A percentile compares a stretch with the other conserved stretches of the same genome.
These are phyloP conservation scores for Neodiprion fabricii DNA, from an alignment of 1,140 invertebrate genomes.

Conservation along the genomic window DNA sequence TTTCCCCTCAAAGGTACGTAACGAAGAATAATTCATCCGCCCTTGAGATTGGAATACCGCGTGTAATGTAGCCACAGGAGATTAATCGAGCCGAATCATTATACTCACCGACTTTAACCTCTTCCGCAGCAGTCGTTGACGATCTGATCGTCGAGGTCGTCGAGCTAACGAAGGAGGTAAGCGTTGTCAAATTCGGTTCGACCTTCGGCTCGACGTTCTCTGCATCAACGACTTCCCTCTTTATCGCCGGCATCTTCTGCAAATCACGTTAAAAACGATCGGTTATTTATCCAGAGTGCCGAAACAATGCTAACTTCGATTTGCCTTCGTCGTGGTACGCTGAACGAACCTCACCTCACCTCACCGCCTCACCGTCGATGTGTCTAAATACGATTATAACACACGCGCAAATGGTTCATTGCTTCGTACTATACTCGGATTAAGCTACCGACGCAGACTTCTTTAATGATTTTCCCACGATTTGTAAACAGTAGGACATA, in stretches of 20 bases:
- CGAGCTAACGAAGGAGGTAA: neutral
- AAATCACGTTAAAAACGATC: neutral
- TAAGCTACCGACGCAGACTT: too few relatives aligned
- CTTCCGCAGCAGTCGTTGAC: neutral
- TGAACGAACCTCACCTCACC: neutral
- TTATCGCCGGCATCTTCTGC: conserved; percentile 4
- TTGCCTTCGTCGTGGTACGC: neutral
- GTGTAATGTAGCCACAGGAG: too few relatives aligned
- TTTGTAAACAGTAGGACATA: too few relatives aligned
- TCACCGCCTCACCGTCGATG: neutral
- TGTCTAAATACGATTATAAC: too few relatives aligned
- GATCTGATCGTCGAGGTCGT: neutral
- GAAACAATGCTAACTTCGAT: neutral
- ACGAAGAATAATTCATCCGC: too few relatives aligned
- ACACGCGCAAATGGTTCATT: too few relatives aligned
- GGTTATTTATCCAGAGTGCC: neutral
- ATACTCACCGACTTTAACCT: neutral
- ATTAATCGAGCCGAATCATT: too few relatives aligned
- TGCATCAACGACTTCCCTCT: neutral
- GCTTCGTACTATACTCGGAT: too few relatives aligned
- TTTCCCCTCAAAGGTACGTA: too few relatives aligned
- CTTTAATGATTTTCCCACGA: too few relatives aligned
- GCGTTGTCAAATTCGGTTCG: neutral
- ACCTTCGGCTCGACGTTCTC: neutral
- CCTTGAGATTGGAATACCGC: too few relatives aligned